Evolutionary conservation across 2,888 invertebrate species (phyloP).

Genomic region (Sinelater perroti): DNA sequence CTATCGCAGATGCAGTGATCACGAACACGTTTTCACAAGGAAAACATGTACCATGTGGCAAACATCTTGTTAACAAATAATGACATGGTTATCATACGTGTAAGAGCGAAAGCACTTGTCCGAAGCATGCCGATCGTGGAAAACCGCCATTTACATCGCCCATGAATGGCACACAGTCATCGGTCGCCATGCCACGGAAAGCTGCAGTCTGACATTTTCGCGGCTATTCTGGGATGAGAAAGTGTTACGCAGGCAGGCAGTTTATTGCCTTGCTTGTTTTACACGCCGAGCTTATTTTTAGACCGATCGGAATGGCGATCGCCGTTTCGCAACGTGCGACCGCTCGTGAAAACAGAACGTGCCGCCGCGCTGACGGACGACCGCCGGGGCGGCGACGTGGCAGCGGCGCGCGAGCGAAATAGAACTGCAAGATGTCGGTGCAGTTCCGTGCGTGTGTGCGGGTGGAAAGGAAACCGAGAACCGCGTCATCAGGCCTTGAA

Average conservation of each 20-base stretch:
- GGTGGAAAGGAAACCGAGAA: conserved; percentile 28
- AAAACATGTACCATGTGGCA: background rate
- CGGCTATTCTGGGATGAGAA: conserved; percentile 28
- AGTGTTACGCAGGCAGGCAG: conserved; percentile 33
- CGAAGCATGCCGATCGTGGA: conserved; percentile 9
- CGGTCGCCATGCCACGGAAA: conserved; percentile 14
- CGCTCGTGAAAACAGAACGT: no score
- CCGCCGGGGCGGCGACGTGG: conserved; percentile 17
- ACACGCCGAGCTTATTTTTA: conserved; percentile 15
- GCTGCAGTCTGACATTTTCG: conserved; percentile 20
- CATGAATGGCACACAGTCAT: conserved; percentile 6
- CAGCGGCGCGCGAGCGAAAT: conserved; percentile 24
- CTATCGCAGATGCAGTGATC: no score
- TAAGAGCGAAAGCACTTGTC: conserved; percentile 14
- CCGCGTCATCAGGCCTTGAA: conserved; percentile 53
- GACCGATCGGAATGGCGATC: background rate
- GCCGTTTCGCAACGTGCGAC: background rate
- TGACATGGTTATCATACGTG: no score
- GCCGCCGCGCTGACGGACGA: no score
- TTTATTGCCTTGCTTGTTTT: conserved; percentile 23
- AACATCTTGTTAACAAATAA: background rate
- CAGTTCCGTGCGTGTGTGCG: conserved; percentile 37
- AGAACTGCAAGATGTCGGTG: conserved; percentile 18
- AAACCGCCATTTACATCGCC: conserved; percentile 11
- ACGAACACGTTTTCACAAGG: no score